Evolutionary conservation across 2,888 invertebrate genomes (phyloP).

Genomic region (Athripsodes cinereus): DNA sequence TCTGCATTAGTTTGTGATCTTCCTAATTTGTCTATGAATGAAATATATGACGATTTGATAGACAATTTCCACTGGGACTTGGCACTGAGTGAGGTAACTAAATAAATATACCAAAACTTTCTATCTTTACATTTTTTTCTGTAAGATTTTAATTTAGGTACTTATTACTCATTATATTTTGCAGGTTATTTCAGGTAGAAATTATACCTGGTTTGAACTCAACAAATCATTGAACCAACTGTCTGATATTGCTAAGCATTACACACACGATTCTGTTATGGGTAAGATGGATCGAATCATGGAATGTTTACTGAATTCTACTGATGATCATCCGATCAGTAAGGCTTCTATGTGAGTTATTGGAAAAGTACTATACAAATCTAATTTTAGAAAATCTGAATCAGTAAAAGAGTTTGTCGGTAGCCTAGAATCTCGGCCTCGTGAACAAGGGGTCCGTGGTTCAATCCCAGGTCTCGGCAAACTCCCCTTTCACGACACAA

Average conservation of each 20-base stretch:
- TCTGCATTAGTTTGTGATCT: conserved; percentile 46
- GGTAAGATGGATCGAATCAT: conserved; percentile 35
- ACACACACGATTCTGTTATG: conserved; percentile 31
- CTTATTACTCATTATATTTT: conserved; percentile 5
- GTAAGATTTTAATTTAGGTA: background rate
- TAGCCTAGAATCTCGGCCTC: too few relatives aligned
- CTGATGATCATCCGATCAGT: conserved; percentile 37
- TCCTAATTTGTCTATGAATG: conserved; percentile 37
- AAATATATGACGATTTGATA: conserved; percentile 39
- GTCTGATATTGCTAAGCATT: conserved; percentile 38
- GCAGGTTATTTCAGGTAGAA: conserved; percentile 43
- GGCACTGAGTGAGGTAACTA: conserved; percentile 45
- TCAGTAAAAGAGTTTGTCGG: too few relatives aligned
- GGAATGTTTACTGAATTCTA: conserved; percentile 37
- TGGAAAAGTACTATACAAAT: too few relatives aligned
- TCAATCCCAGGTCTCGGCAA: too few relatives aligned
- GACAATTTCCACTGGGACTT: conserved; percentile 55
- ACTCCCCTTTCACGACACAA: too few relatives aligned
- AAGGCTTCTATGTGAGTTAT: conserved; percentile 40
- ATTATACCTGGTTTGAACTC: conserved; percentile 46
- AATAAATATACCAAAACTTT: background rate
- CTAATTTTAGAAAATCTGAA: too few relatives aligned
- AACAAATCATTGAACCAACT: conserved; percentile 45
- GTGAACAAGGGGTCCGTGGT: too few relatives aligned
- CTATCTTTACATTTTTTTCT: background rate